A percentile compares a stretch with the other conserved stretches of the same genome.
phyloP scores from a whole-genome alignment of 2,888 invertebrate genomes.

The Gerris lacustris region DNA sequence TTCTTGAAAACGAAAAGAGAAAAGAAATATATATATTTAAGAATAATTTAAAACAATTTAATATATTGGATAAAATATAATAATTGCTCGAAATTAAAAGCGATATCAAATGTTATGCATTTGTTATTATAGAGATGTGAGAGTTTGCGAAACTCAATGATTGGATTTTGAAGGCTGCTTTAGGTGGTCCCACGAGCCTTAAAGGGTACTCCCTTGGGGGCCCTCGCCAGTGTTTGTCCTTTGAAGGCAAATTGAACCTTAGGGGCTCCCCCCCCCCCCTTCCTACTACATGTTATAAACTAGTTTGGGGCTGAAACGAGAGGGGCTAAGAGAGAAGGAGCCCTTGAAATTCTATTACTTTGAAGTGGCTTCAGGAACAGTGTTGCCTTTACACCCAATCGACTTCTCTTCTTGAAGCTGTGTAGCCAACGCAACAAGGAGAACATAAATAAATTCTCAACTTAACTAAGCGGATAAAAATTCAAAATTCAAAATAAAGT shows the following conservation, averaged over 20 bases:
- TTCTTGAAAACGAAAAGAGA: too few relatives aligned
- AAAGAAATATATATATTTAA: too few relatives aligned
- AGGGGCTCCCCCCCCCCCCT: background rate
- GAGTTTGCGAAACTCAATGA: background rate
- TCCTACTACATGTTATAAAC: background rate
- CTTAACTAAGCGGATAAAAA: too few relatives aligned
- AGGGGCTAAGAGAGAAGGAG: background rate
- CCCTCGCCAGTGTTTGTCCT: background rate
- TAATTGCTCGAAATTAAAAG: too few relatives aligned
- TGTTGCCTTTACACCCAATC: background rate
- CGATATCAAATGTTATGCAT: too few relatives aligned
- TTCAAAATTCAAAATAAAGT: too few relatives aligned
- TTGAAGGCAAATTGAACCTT: constrained; percentile 1
- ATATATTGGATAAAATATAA: too few relatives aligned
- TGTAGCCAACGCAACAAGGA: background rate
- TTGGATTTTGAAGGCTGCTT: background rate
- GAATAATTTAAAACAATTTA: too few relatives aligned
- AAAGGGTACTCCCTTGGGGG: background rate
- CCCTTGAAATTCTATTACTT: constrained; percentile 5
- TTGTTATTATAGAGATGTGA: too few relatives aligned
- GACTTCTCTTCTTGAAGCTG: background rate
- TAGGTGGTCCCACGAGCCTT: background rate
- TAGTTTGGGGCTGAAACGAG: background rate
- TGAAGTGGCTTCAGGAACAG: background rate
- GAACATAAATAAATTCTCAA: too few relatives aligned